phyloP scores from a whole-genome alignment of 2,888 invertebrate species.

The Drosophila fungiperda region DNA sequence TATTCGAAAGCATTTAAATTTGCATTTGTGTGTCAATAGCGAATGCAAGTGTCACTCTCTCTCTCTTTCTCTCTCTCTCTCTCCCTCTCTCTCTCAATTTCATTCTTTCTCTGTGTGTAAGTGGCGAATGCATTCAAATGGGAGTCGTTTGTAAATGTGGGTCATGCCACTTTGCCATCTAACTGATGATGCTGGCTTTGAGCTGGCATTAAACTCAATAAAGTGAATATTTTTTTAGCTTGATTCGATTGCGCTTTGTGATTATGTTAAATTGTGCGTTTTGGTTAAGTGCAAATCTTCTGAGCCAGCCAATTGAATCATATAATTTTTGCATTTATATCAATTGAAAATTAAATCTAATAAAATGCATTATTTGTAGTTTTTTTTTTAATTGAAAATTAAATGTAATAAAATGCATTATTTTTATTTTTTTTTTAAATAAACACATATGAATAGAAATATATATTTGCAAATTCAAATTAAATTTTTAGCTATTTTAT shows the following conservation, averaged over 20 bases:
- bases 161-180: neutral
- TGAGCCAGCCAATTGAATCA: neutral
- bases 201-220: neutral
- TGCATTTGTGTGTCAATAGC: neutral
- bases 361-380: neutral
- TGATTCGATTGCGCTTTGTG: neutral
- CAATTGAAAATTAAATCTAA: neutral
- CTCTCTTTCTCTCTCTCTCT: neutral
- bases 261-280: neutral
- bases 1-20: slow-evolving; percentile 11
- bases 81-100: neutral
- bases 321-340: neutral
- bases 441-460: too few species aligned
- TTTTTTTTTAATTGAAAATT: too few species aligned
- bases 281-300: neutral
- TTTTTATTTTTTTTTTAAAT: too few species aligned
- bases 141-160: slow-evolving; percentile 4
- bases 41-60: neutral
- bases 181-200: neutral
- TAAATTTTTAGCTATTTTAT: neutral
- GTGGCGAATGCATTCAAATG: neutral
- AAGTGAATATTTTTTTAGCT: neutral
- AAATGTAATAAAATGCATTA: too few species aligned
- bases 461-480: too few species aligned
- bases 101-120: neutral